phyloP scores from a whole-genome alignment of 92 coral and sea anemone species.

The Paragorgia papillata region DNA sequence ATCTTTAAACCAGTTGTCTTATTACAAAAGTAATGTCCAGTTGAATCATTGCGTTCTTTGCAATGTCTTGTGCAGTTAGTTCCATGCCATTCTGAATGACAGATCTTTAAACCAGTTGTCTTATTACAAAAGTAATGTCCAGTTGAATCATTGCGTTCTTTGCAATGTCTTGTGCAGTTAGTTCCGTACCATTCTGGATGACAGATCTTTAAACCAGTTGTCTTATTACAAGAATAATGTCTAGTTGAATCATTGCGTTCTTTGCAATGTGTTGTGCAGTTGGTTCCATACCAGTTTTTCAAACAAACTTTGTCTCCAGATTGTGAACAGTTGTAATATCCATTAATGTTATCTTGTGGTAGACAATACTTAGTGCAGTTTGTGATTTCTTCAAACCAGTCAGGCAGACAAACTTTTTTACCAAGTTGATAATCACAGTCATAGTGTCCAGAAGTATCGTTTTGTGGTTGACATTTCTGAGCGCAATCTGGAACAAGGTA shows the following conservation, averaged over 20 bases:
- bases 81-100: too few relatives aligned
- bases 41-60: too few relatives aligned
- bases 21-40: too few relatives aligned
- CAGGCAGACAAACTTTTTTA: slow-evolving; percentile 33
- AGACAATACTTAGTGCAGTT: slow-evolving; percentile 47
- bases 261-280: slow-evolving; percentile 50
- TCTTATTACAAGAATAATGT: slow-evolving; percentile 40
- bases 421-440: slow-evolving; percentile 7
- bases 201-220: slow-evolving; percentile 44
- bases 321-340: slow-evolving; percentile 51
- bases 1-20: too few relatives aligned
- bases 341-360: slow-evolving; percentile 34
- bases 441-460: slow-evolving; percentile 40
- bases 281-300: slow-evolving; percentile 51
- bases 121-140: slow-evolving; percentile 38
- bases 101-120: too few relatives aligned
- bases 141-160: slow-evolving; percentile 33
- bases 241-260: slow-evolving; percentile 26
- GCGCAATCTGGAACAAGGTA: slow-evolving; percentile 13
- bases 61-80: too few relatives aligned
- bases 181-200: slow-evolving; percentile 59
- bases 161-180: slow-evolving; percentile 45
- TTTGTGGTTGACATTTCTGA: slow-evolving; percentile 6
- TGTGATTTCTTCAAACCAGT: slow-evolving; percentile 36
- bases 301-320: slow-evolving; percentile 50